Conservation (phyloP, 2,113 vertebrate genomes). For the Varanus komodoensis region DNA sequence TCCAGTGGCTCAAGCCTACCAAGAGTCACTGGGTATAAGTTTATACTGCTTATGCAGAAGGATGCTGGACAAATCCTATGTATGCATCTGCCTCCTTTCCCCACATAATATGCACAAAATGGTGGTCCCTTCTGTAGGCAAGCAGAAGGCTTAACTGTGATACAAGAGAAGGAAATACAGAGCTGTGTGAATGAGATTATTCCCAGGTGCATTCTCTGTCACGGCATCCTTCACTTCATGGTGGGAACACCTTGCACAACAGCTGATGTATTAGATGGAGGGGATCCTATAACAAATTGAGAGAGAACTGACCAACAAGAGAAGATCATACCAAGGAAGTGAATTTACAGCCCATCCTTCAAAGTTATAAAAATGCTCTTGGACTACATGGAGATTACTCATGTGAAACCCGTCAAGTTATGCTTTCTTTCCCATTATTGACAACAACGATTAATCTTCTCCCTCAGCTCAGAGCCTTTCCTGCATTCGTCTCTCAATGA, state of each 20-base stretch:
- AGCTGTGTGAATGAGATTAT: not conserved
- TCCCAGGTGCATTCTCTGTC: not conserved
- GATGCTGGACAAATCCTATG: not conserved
- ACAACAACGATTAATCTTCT: conserved; percentile 72
- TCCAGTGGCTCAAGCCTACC: not conserved
- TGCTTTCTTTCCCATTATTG: conserved; percentile 70
- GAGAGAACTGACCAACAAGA: conserved; percentile 39
- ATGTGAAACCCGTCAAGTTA: conserved; percentile 64
- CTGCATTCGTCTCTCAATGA: conserved; percentile 44
- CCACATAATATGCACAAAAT: not conserved
- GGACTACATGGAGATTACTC: conserved; percentile 61
- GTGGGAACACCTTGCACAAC: accelerated
- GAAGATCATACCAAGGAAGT: conserved; percentile 51
- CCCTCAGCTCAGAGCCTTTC: conserved; percentile 52
- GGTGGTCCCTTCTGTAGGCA: not conserved
- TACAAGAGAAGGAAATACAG: not conserved
- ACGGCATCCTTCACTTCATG: not conserved
- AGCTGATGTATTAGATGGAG: not conserved
- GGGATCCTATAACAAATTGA: conserved; percentile 32
- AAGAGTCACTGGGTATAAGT: not conserved
- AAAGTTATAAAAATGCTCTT: conserved; percentile 68
- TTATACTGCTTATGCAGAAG: not conserved
- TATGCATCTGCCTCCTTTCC: not conserved
- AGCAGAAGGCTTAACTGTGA: not conserved
- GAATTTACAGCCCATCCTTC: conserved; percentile 67